These are phyloP conservation scores for Apamea crenata DNA, from an alignment of 2,888 invertebrate species.

Conservation along the genomic window DNA sequence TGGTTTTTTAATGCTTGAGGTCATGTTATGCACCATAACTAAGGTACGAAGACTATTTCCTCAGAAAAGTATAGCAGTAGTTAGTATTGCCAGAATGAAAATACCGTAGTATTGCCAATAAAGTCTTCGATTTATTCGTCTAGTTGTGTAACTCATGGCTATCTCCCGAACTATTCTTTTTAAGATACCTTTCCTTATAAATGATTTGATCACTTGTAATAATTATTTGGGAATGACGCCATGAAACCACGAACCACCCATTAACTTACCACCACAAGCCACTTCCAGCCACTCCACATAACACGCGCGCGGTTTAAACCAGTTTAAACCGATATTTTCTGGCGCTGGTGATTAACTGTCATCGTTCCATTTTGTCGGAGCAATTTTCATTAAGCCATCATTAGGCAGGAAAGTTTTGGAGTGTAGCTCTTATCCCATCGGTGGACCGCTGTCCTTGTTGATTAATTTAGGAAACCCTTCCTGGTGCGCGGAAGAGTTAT, in stretches of 20 bases:
- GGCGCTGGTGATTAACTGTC: slow-evolving; percentile 60
- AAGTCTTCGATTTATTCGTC: not conserved
- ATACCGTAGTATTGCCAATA: not conserved
- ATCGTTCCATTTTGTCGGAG: slow-evolving; percentile 65
- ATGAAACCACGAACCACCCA: slow-evolving; percentile 5
- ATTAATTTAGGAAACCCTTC: slow-evolving; percentile 80
- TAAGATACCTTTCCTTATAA: not conserved
- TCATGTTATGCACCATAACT: not conserved
- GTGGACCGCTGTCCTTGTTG: slow-evolving; percentile 78
- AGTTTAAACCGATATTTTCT: slow-evolving; percentile 58
- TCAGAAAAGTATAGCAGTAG: not conserved
- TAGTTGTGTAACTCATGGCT: not conserved
- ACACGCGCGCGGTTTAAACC: slow-evolving; percentile 5
- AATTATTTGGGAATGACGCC: slow-evolving; percentile 6
- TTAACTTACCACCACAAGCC: slow-evolving; percentile 11
- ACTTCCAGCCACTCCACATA: slow-evolving; percentile 19
- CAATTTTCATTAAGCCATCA: slow-evolving; percentile 85
- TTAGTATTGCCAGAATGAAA: not conserved
- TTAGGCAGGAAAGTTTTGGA: slow-evolving; percentile 80
- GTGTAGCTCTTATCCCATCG: slow-evolving; percentile 75
- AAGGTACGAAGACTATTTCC: not conserved
- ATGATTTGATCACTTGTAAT: not conserved
- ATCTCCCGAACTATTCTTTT: not conserved
- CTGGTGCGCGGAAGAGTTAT: slow-evolving; percentile 28
- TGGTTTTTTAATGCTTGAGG: slow-evolving; percentile 28